Percentiles rank a stretch among this genome's conserved stretches.
These are phyloP conservation scores for Gymnopithys bicolor DNA, from an alignment of 2,797 vertebrate genomes.

Conservation along the genomic window DNA sequence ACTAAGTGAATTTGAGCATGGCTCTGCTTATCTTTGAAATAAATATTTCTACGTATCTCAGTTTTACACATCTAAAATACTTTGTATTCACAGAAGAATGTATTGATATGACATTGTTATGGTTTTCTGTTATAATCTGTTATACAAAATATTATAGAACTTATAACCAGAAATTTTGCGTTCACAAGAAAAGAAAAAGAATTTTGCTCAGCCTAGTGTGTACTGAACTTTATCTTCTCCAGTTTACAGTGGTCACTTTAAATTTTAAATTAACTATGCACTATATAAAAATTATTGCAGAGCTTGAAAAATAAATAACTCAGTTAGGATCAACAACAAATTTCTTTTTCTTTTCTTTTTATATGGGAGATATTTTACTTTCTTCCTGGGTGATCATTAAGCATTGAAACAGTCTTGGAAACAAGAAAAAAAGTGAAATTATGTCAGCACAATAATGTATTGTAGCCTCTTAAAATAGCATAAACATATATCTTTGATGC, in stretches of 20 bases:
- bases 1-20: neutral
- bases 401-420: neutral
- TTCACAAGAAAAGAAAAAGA: neutral
- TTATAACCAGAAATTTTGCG: neutral
- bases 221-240: neutral
- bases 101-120: neutral
- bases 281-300: neutral
- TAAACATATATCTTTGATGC: neutral
- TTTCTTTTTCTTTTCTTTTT: accelerated
- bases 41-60: neutral
- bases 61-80: neutral
- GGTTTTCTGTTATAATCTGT: neutral
- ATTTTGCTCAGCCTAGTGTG: neutral
- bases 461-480: neutral
- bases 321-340: neutral
- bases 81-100: neutral
- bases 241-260: neutral
- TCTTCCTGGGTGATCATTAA: neutral
- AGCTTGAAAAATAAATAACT: neutral
- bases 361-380: neutral
- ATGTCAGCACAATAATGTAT: neutral
- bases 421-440: neutral
- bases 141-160: neutral
- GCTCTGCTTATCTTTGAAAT: neutral
- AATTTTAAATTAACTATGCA: neutral